Evolutionary conservation across 2,888 invertebrate genomes (phyloP).

Genomic region (Synanthedon andrenaeformis): DNA sequence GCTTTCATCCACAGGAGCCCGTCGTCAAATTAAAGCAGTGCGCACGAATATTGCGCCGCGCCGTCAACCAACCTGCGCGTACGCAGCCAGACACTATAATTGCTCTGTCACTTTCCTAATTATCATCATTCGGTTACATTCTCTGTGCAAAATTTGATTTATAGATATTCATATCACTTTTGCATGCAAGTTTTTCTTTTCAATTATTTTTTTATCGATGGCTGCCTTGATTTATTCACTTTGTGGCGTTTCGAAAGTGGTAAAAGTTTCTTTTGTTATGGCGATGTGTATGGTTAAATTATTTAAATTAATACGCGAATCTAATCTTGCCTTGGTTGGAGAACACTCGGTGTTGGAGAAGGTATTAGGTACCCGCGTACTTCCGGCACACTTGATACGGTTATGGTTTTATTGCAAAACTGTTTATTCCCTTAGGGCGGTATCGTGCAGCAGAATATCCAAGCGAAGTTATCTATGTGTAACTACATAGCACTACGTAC

Average conservation of each 20-base stretch:
- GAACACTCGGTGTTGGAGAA: no score
- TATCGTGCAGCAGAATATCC: no score
- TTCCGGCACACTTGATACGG: no score
- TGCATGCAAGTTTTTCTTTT: slow-evolving; percentile 25
- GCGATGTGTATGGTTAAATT: background rate
- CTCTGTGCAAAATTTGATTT: slow-evolving; percentile 48
- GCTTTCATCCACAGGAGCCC: no score
- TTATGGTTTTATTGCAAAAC: no score
- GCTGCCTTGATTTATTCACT: slow-evolving; percentile 3
- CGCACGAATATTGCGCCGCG: background rate
- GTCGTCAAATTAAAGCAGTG: background rate
- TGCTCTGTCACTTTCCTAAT: slow-evolving; percentile 62
- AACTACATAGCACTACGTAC: no score
- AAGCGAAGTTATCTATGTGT: no score
- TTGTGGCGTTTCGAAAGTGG: slow-evolving; percentile 3
- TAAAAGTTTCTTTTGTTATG: slow-evolving; percentile 3
- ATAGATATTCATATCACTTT: slow-evolving; percentile 27
- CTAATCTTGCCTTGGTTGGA: no score
- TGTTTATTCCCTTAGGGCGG: no score
- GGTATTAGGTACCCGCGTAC: no score
- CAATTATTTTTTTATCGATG: slow-evolving; percentile 1
- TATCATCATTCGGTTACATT: slow-evolving; percentile 33
- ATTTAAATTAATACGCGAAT: background rate
- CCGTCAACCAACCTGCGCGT: background rate
- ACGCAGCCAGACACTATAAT: slow-evolving; percentile 35